phyloP scores from a whole-genome alignment of 2,113 vertebrate species.

The Piliocolobus tephrosceles region DNA sequence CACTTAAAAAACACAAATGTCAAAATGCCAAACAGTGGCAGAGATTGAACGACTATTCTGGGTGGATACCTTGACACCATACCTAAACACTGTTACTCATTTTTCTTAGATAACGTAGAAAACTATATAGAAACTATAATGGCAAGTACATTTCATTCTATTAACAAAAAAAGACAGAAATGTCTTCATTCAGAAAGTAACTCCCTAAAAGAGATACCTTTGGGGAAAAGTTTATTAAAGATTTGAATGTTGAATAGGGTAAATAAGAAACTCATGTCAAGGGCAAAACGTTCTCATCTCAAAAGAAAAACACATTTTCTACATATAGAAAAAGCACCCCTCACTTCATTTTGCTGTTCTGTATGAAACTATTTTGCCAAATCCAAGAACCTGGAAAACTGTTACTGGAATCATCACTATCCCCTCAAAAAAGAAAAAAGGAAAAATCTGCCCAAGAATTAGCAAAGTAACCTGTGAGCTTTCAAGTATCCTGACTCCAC shows the following conservation, averaged over 20 bases:
- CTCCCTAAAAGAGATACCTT: not conserved
- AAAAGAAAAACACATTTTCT: not conserved
- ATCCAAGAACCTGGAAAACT: slow-evolving; percentile 24
- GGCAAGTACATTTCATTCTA: slow-evolving; percentile 6
- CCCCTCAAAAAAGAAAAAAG: not conserved
- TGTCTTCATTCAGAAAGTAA: slow-evolving; percentile 1
- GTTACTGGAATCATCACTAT: not conserved
- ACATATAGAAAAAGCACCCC: not conserved
- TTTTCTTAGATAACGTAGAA: slow-evolving; percentile 29
- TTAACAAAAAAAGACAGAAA: not conserved
- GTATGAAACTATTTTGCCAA: not conserved
- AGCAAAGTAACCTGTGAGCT: not conserved
- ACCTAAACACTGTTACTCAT: not conserved
- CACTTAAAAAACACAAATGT: slow-evolving; percentile 2
- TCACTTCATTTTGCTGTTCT: not conserved
- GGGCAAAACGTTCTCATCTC: not conserved
- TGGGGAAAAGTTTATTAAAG: not conserved
- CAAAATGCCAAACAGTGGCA: not conserved
- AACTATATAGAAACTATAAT: not conserved
- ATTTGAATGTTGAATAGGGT: not conserved
- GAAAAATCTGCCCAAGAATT: not conserved
- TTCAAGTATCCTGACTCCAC: not conserved
- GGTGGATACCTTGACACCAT: not conserved
- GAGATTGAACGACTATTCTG: not conserved
- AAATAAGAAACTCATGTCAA: slow-evolving; percentile 41